These are phyloP conservation scores for Nematolebias whitei DNA, from an alignment of 2,113 vertebrate species.

Conservation along the genomic window DNA sequence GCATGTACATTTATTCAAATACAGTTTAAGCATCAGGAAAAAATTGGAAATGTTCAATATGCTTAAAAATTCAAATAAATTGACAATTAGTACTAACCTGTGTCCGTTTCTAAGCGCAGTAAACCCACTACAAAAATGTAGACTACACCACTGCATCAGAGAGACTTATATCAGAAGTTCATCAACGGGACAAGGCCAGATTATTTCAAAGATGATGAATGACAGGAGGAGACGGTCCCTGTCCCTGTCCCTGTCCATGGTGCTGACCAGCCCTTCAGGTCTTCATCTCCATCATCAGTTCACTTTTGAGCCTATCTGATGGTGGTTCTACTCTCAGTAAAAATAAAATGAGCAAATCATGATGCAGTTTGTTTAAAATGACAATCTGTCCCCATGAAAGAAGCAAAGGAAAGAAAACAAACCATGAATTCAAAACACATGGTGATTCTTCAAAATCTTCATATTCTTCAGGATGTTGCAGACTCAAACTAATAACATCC, in stretches of 20 bases:
- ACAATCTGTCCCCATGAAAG: not conserved
- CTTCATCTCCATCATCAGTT: slow-evolving; percentile 8
- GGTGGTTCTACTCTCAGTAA: not conserved
- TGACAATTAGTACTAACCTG: too few species aligned
- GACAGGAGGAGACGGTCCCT: slow-evolving; percentile 6
- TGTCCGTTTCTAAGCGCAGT: too few species aligned
- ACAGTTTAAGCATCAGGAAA: too few species aligned
- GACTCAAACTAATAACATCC: not conserved
- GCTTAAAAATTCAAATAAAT: too few species aligned
- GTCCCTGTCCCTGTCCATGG: slow-evolving; percentile 75
- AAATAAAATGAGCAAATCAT: not conserved
- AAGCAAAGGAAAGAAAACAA: not conserved
- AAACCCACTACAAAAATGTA: too few species aligned
- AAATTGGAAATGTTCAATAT: too few species aligned
- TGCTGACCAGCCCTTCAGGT: slow-evolving; percentile 60
- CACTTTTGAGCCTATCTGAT: not conserved
- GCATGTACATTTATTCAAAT: too few species aligned
- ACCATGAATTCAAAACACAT: not conserved
- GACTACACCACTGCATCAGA: too few species aligned
- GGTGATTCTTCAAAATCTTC: not conserved
- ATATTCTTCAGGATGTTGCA: not conserved
- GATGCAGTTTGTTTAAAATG: too few species aligned
- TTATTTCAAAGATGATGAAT: slow-evolving; percentile 1
- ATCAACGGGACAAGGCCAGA: not conserved
- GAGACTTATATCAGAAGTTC: not conserved